Evolutionary conservation across 1,140 invertebrate species (phyloP).

Genomic region (Pseudomyrmex concolor): DNA sequence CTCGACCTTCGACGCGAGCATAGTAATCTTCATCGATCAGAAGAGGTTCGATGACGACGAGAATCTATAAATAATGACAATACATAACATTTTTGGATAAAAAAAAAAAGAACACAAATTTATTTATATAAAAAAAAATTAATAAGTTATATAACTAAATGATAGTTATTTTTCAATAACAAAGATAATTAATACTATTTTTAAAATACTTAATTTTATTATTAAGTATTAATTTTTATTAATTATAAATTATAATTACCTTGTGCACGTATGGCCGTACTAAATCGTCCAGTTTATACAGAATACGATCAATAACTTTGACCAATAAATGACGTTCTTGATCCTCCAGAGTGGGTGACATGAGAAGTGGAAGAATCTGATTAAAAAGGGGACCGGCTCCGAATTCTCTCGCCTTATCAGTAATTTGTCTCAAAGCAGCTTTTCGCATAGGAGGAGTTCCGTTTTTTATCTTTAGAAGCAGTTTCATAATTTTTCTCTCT

Average conservation of each 20-base stretch:
- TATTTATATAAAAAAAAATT: slow-evolving; percentile 1
- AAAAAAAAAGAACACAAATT: slow-evolving; percentile 4
- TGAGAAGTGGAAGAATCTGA: slow-evolving; percentile 98
- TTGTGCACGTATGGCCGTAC: slow-evolving; percentile 99
- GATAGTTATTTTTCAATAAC: slow-evolving; percentile 19
- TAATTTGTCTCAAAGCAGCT: slow-evolving; percentile 98
- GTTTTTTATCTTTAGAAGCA: slow-evolving; percentile 99
- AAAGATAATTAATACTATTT: slow-evolving; percentile 4
- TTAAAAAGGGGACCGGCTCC: slow-evolving; percentile 99
- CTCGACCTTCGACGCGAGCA: slow-evolving; percentile 98
- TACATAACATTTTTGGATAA: slow-evolving; percentile 7
- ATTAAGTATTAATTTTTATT: too few species aligned
- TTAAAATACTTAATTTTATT: too few species aligned
- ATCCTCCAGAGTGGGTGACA: slow-evolving; percentile 99
- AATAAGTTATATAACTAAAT: slow-evolving; percentile 11
- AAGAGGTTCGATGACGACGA: slow-evolving; percentile 99
- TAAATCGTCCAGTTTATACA: slow-evolving; percentile 99
- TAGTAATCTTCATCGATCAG: slow-evolving; percentile 99
- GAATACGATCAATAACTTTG: slow-evolving; percentile 99
- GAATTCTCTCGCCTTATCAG: slow-evolving; percentile 99
- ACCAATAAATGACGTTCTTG: slow-evolving; percentile 99
- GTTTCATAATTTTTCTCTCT: slow-evolving; percentile 99
- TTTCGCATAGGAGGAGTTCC: slow-evolving; percentile 99
- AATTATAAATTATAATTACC: slow-evolving; percentile 82
- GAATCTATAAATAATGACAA: slow-evolving; percentile 87